Evolutionary conservation across 2,113 vertebrate species (phyloP).

Genomic region (Oncorhynchus tshawytscha): DNA sequence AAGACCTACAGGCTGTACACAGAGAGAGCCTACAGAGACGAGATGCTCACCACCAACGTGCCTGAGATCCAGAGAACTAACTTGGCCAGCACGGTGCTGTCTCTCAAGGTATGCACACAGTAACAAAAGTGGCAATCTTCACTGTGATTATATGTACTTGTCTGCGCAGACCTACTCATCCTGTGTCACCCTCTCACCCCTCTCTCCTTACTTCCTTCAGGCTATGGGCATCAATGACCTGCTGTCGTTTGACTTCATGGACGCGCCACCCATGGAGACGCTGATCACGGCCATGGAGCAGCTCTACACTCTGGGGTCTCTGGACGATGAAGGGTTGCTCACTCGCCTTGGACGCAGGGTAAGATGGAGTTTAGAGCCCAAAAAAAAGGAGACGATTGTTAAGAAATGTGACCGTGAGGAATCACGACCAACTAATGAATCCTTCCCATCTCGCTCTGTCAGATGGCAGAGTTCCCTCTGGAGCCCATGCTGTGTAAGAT

Average conservation of each 20-base stretch:
- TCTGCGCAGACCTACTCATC: not conserved
- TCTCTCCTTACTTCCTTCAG: slow-evolving; percentile 56
- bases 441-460: slow-evolving; percentile 2
- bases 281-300: slow-evolving; percentile 99
- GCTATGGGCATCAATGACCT: slow-evolving; percentile 99
- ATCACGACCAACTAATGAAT: not conserved
- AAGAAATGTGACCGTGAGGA: no score
- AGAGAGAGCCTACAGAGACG: slow-evolving; percentile 94
- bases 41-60: slow-evolving; percentile 97
- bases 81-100: slow-evolving; percentile 93
- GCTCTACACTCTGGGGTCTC: slow-evolving; percentile 92
- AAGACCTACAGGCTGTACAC: slow-evolving; percentile 96
- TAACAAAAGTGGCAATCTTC: not conserved
- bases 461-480: slow-evolving; percentile 98
- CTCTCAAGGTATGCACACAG: slow-evolving; percentile 84
- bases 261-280: slow-evolving; percentile 97
- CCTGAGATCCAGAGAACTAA: slow-evolving; percentile 99
- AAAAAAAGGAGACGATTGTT: not conserved
- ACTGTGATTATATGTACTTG: not conserved
- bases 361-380: slow-evolving; percentile 24
- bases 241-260: slow-evolving; percentile 98
- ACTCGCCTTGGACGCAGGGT: slow-evolving; percentile 94
- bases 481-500: slow-evolving; percentile 99
- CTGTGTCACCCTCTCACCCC: not conserved
- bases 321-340: slow-evolving; percentile 95